Percentiles rank a stretch among this genome's conserved stretches.
Evolutionary conservation across 2,797 vertebrate species (phyloP).

Genomic region (Tapirus indicus): DNA sequence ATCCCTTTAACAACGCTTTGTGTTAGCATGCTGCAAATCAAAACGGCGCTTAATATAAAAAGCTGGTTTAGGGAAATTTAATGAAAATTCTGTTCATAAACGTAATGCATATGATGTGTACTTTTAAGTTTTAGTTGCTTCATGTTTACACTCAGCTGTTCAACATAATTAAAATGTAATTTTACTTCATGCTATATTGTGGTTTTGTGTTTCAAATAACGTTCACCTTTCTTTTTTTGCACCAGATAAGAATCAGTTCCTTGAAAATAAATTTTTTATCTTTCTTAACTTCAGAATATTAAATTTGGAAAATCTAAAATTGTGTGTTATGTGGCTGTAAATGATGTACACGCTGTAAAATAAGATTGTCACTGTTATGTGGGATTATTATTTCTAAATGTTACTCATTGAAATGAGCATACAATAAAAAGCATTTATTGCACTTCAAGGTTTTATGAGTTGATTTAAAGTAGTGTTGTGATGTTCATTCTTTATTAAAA

Average conservation of each 20-base stretch:
- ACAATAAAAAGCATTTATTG: constrained; percentile 93
- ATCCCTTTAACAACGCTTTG: constrained; percentile 90
- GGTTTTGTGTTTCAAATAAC: constrained; percentile 91
- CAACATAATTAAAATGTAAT: constrained; percentile 86
- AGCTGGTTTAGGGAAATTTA: constrained; percentile 91
- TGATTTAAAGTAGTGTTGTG: constrained; percentile 76
- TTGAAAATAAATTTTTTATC: constrained; percentile 90
- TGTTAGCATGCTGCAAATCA: constrained; percentile 92
- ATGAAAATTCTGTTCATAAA: constrained; percentile 90
- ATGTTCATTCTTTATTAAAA: constrained; percentile 55
- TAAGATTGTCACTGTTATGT: constrained; percentile 92
- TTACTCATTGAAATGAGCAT: constrained; percentile 91
- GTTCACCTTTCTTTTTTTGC: constrained; percentile 90
- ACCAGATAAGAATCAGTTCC: constrained; percentile 92
- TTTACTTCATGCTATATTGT: constrained; percentile 89
- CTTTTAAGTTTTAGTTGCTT: constrained; percentile 89
- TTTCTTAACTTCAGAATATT: constrained; percentile 90
- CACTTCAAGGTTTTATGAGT: constrained; percentile 86
- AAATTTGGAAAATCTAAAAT: constrained; percentile 89
- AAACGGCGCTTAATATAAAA: constrained; percentile 90
- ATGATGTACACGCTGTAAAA: constrained; percentile 93
- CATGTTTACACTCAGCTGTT: constrained; percentile 90
- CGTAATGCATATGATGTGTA: constrained; percentile 91
- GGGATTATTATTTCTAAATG: constrained; percentile 92
- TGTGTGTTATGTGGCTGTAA: constrained; percentile 92